Percentiles rank a stretch among this genome's conserved stretches.
Conservation (phyloP, 2,797 vertebrate species). For the Gobionotothen gibberifrons region DNA sequence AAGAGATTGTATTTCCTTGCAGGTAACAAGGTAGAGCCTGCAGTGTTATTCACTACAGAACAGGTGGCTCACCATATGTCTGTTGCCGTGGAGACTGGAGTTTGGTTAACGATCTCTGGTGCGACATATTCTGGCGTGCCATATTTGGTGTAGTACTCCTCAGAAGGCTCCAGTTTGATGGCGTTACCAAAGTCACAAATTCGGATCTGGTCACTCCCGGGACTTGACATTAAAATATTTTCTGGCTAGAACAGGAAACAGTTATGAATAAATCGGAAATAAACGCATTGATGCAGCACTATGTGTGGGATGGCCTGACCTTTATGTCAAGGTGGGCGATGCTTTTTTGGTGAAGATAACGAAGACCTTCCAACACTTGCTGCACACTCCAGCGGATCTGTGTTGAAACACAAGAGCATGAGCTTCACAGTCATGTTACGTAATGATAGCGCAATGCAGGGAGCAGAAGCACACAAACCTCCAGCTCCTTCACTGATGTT, state of each 20-base stretch:
- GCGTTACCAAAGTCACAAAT: conserved; percentile 96
- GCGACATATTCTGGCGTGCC: conserved; percentile 96
- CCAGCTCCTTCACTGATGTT: conserved; percentile 88
- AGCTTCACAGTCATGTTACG: conserved; percentile 42
- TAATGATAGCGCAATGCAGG: conserved; percentile 55
- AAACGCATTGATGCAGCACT: no score
- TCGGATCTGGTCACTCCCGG: conserved; percentile 88
- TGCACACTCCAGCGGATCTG: conserved; percentile 89
- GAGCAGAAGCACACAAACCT: conserved; percentile 84
- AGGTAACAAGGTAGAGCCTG: conserved; percentile 16
- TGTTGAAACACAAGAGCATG: conserved; percentile 18
- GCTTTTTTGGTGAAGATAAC: conserved; percentile 86
- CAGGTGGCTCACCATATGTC: conserved; percentile 91
- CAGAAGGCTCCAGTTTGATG: conserved; percentile 83
- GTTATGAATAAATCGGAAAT: background rate
- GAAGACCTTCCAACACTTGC: conserved; percentile 91
- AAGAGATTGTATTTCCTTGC: conserved; percentile 23
- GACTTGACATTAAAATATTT: conserved; percentile 91
- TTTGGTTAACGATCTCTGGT: conserved; percentile 96
- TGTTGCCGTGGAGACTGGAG: conserved; percentile 91
- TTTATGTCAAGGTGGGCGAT: conserved; percentile 87
- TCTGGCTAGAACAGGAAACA: conserved; percentile 85
- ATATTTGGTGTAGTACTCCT: conserved; percentile 91
- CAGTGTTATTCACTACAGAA: conserved; percentile 24
- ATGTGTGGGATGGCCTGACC: conserved; percentile 46